Conservation (phyloP, 2,113 vertebrate species). For the Cisticola juncidis region DNA sequence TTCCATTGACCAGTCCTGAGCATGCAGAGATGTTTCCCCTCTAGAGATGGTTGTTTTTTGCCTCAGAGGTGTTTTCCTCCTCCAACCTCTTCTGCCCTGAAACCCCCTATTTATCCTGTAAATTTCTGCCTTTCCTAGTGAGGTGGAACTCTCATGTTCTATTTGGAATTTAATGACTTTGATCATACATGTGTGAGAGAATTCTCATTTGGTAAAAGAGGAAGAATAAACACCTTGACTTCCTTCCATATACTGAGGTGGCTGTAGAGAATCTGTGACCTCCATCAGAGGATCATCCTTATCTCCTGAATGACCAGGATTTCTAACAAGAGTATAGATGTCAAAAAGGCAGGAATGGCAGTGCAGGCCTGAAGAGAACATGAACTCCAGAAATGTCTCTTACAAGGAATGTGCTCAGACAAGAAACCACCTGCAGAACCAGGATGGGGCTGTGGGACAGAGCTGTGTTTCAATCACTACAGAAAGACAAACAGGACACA, state of each 20-base stretch:
- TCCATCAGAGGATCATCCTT: neutral
- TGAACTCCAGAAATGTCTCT: neutral
- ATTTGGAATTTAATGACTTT: neutral
- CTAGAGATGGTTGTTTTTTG: neutral
- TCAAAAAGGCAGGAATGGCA: neutral
- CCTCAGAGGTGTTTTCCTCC: neutral
- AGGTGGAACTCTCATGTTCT: neutral
- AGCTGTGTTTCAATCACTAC: neutral
- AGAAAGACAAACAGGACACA: neutral
- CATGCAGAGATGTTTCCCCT: neutral
- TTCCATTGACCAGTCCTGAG: rapidly evolving
- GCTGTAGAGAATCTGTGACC: neutral
- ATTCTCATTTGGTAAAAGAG: neutral
- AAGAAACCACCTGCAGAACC: neutral
- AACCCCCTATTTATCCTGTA: neutral
- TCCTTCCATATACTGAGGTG: neutral
- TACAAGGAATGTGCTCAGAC: too few species aligned
- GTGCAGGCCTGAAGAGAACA: neutral
- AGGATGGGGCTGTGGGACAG: neutral
- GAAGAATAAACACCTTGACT: neutral
- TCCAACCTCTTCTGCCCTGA: neutral
- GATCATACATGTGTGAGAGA: neutral
- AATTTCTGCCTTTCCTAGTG: neutral
- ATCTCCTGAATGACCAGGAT: neutral
- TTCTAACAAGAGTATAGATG: neutral